These are phyloP conservation scores for Thalpophila matura DNA, from an alignment of 2,888 invertebrate genomes.

Conservation along the genomic window DNA sequence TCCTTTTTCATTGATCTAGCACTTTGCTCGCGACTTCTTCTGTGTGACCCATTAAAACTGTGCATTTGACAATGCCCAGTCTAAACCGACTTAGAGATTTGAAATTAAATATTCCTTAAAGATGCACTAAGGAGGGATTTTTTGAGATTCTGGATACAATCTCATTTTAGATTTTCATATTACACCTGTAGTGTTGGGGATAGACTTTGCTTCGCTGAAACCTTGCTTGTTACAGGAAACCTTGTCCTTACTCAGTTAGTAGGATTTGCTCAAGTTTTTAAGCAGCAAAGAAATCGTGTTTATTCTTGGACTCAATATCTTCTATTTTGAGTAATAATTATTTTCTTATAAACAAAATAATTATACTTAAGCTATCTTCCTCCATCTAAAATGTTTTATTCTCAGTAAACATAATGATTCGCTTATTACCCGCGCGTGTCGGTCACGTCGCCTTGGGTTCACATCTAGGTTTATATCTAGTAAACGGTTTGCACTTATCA, in stretches of 20 bases:
- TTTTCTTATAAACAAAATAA: constrained; percentile 12
- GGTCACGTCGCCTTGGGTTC: constrained; percentile 53
- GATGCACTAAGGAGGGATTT: too few species aligned
- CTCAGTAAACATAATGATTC: constrained; percentile 54
- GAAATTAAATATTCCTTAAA: too few species aligned
- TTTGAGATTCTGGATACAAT: background rate
- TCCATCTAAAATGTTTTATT: constrained; percentile 53
- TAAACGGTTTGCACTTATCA: constrained; percentile 16
- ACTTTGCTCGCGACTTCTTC: too few species aligned
- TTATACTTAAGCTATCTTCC: constrained; percentile 32
- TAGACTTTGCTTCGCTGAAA: constrained; percentile 3
- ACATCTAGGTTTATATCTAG: constrained; percentile 49
- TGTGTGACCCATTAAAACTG: too few species aligned
- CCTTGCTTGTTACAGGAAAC: background rate
- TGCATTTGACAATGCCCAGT: too few species aligned
- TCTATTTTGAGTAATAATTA: constrained; percentile 8
- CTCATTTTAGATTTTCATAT: background rate
- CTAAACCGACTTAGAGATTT: too few species aligned
- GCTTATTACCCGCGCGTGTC: constrained; percentile 50
- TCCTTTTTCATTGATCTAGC: too few species aligned
- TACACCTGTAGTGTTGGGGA: background rate
- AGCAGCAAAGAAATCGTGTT: constrained; percentile 1
- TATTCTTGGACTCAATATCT: background rate
- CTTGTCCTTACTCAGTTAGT: background rate
- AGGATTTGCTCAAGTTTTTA: background rate